phyloP scores from a whole-genome alignment of 2,888 invertebrate genomes.

The Sinhomidia bicolor region DNA sequence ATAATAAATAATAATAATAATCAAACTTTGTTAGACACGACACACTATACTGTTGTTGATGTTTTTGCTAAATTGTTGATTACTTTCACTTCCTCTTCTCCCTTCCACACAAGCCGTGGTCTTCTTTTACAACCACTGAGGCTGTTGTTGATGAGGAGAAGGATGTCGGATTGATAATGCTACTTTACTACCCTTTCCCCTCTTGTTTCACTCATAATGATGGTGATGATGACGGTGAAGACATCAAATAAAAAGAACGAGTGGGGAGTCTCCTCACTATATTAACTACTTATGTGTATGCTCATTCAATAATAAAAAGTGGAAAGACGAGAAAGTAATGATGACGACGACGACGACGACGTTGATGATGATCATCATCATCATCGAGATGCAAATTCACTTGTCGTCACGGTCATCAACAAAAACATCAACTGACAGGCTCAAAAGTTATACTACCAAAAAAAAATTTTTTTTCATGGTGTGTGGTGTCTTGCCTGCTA shows the following conservation, averaged over 20 bases:
- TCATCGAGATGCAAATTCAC: neutral
- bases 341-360: too few relatives aligned
- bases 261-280: too few relatives aligned
- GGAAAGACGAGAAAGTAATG: neutral
- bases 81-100: conserved; percentile 7
- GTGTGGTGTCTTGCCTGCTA: too few relatives aligned
- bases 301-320: neutral
- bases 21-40: neutral
- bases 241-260: neutral
- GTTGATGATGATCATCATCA: conserved; percentile 6
- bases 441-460: too few relatives aligned
- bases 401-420: conserved; percentile 1
- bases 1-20: too few relatives aligned
- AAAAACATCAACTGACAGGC: neutral
- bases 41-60: conserved; percentile 1
- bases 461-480: too few relatives aligned
- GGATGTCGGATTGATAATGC: conserved; percentile 19
- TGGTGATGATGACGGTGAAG: neutral
- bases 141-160: neutral
- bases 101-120: neutral
- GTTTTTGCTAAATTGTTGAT: conserved; percentile 28
- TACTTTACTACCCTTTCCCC: neutral
- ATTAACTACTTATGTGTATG: too few relatives aligned
- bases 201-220: neutral
- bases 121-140: too few relatives aligned